Evolutionary conservation across 2,888 invertebrate species (phyloP).

Genomic region (Hydrotaea diabolus): DNA sequence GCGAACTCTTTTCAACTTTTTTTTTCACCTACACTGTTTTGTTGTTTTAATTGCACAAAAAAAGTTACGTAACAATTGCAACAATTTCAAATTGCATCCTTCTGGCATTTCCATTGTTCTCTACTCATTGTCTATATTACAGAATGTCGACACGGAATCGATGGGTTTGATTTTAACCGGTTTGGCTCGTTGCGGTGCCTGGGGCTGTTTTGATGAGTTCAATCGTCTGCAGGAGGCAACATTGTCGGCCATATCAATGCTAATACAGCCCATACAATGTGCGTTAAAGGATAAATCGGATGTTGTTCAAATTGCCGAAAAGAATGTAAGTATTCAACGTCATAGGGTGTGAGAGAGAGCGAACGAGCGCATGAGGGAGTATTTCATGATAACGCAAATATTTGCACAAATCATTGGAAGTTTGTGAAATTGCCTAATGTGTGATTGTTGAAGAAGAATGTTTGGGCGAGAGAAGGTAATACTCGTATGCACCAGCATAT

Average conservation of each 20-base stretch:
- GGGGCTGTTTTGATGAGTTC: conserved; percentile 99
- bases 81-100: conserved; percentile 21
- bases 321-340: conserved; percentile 80
- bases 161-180: conserved; percentile 97
- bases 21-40: no score
- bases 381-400: neutral
- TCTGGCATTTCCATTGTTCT: neutral
- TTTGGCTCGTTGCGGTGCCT: conserved; percentile 95
- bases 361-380: neutral
- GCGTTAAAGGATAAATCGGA: conserved; percentile 86
- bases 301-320: conserved; percentile 82
- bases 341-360: neutral
- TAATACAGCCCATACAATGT: conserved; percentile 94
- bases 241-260: conserved; percentile 95
- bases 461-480: neutral
- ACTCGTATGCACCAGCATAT: neutral
- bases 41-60: neutral
- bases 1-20: no score
- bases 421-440: conserved; percentile 1
- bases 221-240: conserved; percentile 97
- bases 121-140: conserved; percentile 12
- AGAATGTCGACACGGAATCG: conserved; percentile 96
- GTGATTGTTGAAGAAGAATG: neutral
- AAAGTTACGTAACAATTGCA: conserved; percentile 4
- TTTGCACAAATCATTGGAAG: neutral